Conservation (phyloP, 2,113 vertebrate genomes). For the Scomber japonicus region DNA sequence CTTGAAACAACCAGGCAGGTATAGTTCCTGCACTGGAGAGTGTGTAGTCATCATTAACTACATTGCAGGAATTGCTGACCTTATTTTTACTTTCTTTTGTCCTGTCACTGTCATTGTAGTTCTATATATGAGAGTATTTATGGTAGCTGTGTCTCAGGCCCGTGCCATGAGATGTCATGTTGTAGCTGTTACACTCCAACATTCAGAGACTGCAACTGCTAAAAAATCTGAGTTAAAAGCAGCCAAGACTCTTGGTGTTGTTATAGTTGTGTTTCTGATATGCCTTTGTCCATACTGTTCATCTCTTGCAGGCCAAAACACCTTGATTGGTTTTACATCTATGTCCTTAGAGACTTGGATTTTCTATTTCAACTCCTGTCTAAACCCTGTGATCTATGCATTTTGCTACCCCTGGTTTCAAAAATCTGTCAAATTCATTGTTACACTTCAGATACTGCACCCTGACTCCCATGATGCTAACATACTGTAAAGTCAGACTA, state of each 20-base stretch:
- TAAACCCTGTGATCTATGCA: conserved; percentile 53
- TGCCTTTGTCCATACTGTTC: conserved; percentile 30
- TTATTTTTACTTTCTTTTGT: conserved; percentile 21
- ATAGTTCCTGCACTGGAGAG: conserved; percentile 39
- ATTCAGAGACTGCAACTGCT: neutral
- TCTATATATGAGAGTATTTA: conserved; percentile 52
- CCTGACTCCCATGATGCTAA: conserved; percentile 5
- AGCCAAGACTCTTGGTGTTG: conserved; percentile 37
- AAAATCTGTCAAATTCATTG: conserved; percentile 27
- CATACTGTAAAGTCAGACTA: neutral
- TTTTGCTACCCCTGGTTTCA: conserved; percentile 57
- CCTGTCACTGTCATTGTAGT: conserved; percentile 28
- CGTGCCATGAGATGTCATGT: conserved; percentile 26
- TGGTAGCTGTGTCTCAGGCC: conserved; percentile 47
- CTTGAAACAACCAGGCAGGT: conserved; percentile 3
- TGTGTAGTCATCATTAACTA: conserved; percentile 4
- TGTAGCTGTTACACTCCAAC: neutral
- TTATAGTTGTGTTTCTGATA: conserved; percentile 32
- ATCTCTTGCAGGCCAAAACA: neutral
- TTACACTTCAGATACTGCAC: conserved; percentile 43
- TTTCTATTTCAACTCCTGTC: conserved; percentile 45
- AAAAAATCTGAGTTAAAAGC: conserved; percentile 50
- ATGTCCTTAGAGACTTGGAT: neutral
- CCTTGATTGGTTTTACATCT: too few relatives aligned
- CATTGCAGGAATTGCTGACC: neutral